Evolutionary conservation across 2,888 invertebrate species (phyloP), one percentile per base, ranked within the genome.

Genomic region (Nymphalis c-album): DNA sequence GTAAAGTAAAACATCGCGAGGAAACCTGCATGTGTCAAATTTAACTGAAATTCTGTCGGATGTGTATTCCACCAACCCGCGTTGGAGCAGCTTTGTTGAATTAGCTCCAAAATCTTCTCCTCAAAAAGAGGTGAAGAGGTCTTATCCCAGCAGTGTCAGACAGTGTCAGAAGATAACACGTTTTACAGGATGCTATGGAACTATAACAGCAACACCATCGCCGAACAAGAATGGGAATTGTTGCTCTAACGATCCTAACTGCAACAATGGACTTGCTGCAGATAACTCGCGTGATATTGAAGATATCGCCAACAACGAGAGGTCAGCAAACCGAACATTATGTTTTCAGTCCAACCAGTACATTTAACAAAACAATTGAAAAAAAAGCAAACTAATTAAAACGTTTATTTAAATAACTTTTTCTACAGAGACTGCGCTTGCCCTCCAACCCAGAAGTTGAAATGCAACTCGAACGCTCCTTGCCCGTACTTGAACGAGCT

Each of bases 231-330:
- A 69, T 26, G 69, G 55, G 1, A 85, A 78, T 26, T 92, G 92
- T 68, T 92, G 92, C 68, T 83, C 88, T 1, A 83, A 87, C 57
- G 91, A 91, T 60, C 85, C 86, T 0, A 83, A 84, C 68, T 92
- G 91, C 69, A 84, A 85, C 64, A 85, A 78, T 63, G 86, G 81
- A n/a, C 70, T 82, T 53, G 50, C 76, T 47, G 69, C 74, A 46
- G 70, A 79, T 4, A 65, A 75, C 45, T 68, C 84, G 1, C 77
- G 80, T 0, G 95, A 95, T 73, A 95, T 95, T 71, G 95, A 95
- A 84, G 95, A 95, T 80, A 85, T 95, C 10, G 80, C 69, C 2
- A 68, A 72, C 62, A 70, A 69, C 68, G 73, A 74, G 13, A 86
- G 80, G 88, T 88, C 80, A 74, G 18, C 53, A 7, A 5, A 57